Evolutionary conservation across 23 tunicate genomes (phyloP).

Genomic region (Trididemnum clinides): DNA sequence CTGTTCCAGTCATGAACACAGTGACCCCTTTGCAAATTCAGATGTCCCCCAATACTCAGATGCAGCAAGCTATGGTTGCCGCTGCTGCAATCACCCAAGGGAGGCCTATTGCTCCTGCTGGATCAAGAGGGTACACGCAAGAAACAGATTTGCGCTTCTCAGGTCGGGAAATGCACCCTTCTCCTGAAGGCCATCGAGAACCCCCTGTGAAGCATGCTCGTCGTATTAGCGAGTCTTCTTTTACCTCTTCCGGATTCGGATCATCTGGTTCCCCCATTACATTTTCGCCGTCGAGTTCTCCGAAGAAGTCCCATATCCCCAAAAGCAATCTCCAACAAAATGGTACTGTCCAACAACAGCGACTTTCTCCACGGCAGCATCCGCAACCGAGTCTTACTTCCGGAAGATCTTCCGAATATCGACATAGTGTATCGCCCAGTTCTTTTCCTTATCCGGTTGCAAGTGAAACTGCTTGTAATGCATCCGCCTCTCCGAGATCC

Average conservation of each 20-base stretch:
- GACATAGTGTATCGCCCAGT: background rate
- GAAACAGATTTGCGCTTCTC: background rate
- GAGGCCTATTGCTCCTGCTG: constrained; percentile 1
- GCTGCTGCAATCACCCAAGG: constrained; percentile 73
- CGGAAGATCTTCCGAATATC: background rate
- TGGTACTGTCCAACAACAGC: background rate
- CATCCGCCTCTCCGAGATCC: constrained; percentile 7
- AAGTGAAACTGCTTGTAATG: background rate
- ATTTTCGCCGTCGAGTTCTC: constrained; percentile 22
- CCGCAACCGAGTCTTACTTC: background rate
- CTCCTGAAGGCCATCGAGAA: background rate
- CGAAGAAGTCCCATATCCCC: background rate
- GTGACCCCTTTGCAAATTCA: constrained; percentile 67
- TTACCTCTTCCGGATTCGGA: constrained; percentile 55
- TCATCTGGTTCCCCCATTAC: constrained; percentile 21
- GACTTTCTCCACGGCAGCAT: background rate
- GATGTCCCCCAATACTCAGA: constrained; percentile 70
- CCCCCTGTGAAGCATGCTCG: constrained; percentile 12
- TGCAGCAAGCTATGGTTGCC: constrained; percentile 80
- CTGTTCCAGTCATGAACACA: constrained; percentile 53
- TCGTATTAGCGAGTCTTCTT: constrained; percentile 52
- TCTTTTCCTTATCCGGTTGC: background rate
- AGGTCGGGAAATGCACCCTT: background rate
- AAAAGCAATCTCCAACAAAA: background rate
- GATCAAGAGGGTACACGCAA: background rate